Conservation (phyloP, 1,140 invertebrate genomes). For the Heliconius melpomene region DNA sequence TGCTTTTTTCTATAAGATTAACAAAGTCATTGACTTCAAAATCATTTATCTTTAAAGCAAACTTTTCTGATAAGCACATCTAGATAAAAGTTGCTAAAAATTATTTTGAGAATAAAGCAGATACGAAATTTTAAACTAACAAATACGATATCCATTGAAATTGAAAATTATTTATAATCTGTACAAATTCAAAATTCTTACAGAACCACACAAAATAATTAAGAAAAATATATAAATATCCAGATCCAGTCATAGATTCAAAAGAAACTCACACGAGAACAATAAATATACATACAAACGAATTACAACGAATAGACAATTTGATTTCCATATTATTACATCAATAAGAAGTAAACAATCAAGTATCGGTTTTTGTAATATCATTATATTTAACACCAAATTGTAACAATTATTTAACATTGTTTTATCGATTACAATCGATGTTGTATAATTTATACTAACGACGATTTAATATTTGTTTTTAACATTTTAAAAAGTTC, state of each 20-base stretch:
- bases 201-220: not conserved
- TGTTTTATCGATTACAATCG: not conserved
- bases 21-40: not conserved
- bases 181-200: not conserved
- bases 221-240: not conserved
- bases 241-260: constrained; percentile 4
- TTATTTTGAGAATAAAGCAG: not conserved
- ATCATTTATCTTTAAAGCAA: not conserved
- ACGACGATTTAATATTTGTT: not conserved
- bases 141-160: constrained; percentile 1
- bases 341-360: not conserved
- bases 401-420: not conserved
- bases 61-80: not conserved
- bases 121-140: not conserved
- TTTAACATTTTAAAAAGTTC: not conserved
- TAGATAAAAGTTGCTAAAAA: not conserved
- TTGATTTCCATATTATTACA: not conserved
- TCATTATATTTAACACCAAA: constrained; percentile 10
- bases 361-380: not conserved
- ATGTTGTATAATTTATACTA: not conserved
- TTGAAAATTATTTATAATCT: not conserved
- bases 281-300: constrained; percentile 9
- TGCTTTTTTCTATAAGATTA: not conserved
- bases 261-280: not conserved
- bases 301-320: not conserved